Evolutionary conservation across 2,113 vertebrate species (phyloP).

Genomic region (Bambusicola thoracicus): DNA sequence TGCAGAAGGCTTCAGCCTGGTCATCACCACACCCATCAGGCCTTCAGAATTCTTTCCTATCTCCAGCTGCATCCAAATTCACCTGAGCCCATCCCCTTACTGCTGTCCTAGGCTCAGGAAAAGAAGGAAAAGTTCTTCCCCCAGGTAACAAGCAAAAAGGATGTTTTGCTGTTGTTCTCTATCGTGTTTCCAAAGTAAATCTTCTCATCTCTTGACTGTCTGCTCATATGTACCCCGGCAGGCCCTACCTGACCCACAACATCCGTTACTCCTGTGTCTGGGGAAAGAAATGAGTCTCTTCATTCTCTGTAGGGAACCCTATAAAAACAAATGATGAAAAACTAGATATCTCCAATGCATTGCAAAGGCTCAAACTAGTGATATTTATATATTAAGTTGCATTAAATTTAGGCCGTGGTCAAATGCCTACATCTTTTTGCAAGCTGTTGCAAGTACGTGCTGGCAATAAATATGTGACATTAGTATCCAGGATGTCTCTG

Average conservation of each 20-base stretch:
- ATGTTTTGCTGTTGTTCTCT: neutral
- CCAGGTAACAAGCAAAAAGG: neutral
- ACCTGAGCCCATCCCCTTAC: neutral
- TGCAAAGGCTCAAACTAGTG: neutral
- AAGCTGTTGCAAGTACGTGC: neutral
- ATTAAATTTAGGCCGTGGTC: neutral
- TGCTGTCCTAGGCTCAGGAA: neutral
- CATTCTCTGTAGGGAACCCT: neutral
- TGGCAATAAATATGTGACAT: neutral
- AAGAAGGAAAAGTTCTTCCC: neutral
- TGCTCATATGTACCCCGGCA: neutral
- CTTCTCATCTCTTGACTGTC: neutral
- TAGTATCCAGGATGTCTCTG: neutral
- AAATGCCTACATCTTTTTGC: neutral
- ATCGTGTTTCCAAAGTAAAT: slow-evolving; percentile 28
- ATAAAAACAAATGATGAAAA: neutral
- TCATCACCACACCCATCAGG: neutral
- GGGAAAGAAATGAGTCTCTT: slow-evolving; percentile 8
- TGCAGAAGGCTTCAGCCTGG: neutral
- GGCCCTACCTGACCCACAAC: slow-evolving; percentile 47
- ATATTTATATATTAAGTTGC: neutral
- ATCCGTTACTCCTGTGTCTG: slow-evolving; percentile 5
- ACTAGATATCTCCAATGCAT: neutral
- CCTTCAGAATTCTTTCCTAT: neutral
- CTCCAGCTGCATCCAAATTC: neutral